These are phyloP conservation scores for Synchiropus splendidus DNA, from an alignment of 2,113 vertebrate genomes.

Conservation along the genomic window DNA sequence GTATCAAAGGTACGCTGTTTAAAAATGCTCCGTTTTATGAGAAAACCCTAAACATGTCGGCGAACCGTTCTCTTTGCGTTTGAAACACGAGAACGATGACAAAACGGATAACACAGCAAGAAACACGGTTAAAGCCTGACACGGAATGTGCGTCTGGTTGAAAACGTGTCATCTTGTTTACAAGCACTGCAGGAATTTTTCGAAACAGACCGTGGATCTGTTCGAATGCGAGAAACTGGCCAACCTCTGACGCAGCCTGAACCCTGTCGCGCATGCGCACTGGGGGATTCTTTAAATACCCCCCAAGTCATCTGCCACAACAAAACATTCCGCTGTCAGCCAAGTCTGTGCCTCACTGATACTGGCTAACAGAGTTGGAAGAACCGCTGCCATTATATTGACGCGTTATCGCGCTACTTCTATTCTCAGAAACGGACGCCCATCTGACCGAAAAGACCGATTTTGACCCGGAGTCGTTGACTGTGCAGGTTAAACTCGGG, in stretches of 20 bases:
- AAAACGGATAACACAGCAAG: too few species aligned
- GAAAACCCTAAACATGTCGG: too few species aligned
- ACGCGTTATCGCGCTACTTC: background rate
- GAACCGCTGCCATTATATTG: background rate
- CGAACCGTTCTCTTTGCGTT: too few species aligned
- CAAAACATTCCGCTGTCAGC: conserved; percentile 62
- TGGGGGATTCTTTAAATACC: conserved; percentile 65
- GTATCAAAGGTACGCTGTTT: too few species aligned
- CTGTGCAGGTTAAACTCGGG: conserved; percentile 39
- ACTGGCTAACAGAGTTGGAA: background rate
- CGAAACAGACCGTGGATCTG: too few species aligned
- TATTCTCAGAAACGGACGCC: background rate
- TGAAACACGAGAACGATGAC: too few species aligned
- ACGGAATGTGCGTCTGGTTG: too few species aligned
- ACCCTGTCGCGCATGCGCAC: conserved; percentile 57
- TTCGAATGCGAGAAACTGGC: too few species aligned
- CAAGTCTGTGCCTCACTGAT: conserved; percentile 31
- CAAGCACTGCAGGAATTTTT: too few species aligned
- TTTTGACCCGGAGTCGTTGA: conserved; percentile 40
- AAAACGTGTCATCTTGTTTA: conserved; percentile 8
- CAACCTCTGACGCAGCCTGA: conserved; percentile 50
- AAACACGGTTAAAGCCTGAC: too few species aligned
- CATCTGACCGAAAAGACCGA: conserved; percentile 20
- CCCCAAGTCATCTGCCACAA: conserved; percentile 66
- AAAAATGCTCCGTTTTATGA: too few species aligned